Percentiles rank a stretch among this genome's conserved stretches.
These are phyloP conservation scores for Limnephilus marmoratus DNA, from an alignment of 2,888 invertebrate genomes.

Conservation along the genomic window DNA sequence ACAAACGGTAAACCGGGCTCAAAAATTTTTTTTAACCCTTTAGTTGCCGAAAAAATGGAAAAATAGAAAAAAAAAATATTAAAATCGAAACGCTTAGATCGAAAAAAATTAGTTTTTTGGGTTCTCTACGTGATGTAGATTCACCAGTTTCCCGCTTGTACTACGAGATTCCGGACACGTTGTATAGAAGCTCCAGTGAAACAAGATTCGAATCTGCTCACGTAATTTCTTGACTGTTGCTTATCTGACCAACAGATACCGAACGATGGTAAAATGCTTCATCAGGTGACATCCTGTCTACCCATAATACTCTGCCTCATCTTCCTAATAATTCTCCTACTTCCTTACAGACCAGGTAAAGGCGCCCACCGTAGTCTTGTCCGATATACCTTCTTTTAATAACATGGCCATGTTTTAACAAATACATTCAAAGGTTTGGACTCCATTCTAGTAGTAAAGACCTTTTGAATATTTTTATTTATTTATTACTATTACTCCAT, in stretches of 20 bases:
- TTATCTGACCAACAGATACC: background rate
- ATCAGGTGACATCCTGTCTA: conserved; percentile 2
- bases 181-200: background rate
- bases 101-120: no score
- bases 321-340: background rate
- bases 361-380: background rate
- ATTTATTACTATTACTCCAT: background rate
- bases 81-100: no score
- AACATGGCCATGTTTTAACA: background rate
- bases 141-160: no score
- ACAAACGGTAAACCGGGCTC: no score
- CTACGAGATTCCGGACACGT: no score
- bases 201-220: no score
- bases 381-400: background rate
- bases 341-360: background rate
- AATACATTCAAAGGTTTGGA: background rate
- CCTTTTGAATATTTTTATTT: background rate
- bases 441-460: background rate
- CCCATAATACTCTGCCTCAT: background rate
- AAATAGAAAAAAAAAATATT: no score
- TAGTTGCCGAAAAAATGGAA: no score
- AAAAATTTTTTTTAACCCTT: no score
- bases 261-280: background rate
- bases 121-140: no score
- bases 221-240: background rate